A percentile compares a stretch with the other conserved stretches of the same genome.
Conservation (phyloP, 2,888 invertebrate genomes). For the Papilio protenor region DNA sequence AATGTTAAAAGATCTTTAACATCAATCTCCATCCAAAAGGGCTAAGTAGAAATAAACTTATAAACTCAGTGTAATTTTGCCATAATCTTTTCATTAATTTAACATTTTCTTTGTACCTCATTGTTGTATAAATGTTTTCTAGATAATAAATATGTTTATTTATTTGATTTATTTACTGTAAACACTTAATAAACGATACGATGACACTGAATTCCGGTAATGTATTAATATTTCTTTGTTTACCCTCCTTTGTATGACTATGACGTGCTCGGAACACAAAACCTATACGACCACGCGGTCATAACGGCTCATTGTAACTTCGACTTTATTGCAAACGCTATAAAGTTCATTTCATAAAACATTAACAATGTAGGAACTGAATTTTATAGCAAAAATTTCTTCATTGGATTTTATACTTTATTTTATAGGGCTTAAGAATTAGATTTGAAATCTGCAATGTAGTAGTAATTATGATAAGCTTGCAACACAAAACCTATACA, state of each 20-base stretch:
- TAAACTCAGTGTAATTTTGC: too few species aligned
- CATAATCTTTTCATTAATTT: too few species aligned
- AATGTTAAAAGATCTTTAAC: too few species aligned
- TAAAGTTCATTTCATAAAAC: slow-evolving; percentile 48
- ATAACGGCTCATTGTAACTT: slow-evolving; percentile 44
- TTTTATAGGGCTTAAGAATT: neutral
- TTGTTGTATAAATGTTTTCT: neutral
- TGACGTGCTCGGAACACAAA: slow-evolving; percentile 65
- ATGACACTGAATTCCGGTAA: slow-evolving; percentile 32
- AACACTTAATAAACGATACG: slow-evolving; percentile 10
- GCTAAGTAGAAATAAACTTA: too few species aligned
- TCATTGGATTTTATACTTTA: slow-evolving; percentile 25
- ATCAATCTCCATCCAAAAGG: too few species aligned
- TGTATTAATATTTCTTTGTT: slow-evolving; percentile 47
- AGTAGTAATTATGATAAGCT: slow-evolving; percentile 44
- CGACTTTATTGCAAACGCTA: slow-evolving; percentile 47
- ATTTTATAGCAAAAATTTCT: slow-evolving; percentile 5
- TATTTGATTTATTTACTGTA: neutral
- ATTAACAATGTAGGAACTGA: slow-evolving; percentile 8
- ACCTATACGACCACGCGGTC: slow-evolving; percentile 52
- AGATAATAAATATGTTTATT: neutral
- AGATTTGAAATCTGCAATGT: neutral
- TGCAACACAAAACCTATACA: slow-evolving; percentile 67
- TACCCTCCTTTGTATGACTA: slow-evolving; percentile 42
- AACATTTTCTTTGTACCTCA: too few species aligned